Evolutionary conservation across 2,797 vertebrate genomes (phyloP), one percentile per base, ranked within the genome.

Genomic region (Artibeus jamaicensis): DNA sequence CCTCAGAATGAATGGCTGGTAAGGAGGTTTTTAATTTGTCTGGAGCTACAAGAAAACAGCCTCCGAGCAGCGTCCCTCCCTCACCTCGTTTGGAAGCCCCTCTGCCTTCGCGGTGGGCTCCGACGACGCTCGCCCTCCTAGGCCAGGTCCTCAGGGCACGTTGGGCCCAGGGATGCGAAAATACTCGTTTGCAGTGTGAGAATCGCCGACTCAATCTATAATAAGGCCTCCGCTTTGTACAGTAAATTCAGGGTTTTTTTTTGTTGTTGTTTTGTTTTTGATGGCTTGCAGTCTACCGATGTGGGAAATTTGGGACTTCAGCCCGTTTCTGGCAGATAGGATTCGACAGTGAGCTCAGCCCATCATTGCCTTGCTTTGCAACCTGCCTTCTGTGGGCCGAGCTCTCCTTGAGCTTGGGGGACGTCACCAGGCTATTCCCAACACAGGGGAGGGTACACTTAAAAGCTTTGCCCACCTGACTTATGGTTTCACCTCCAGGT

Each of bases 1-100:
- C 88, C 90, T 39, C 92, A 0, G 81, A 94, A 93, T 91, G 96
- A 96, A 97, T 82, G 93, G 90, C 93, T 10, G 86, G 86, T 84
- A 93, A 97, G 96, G 95, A 96, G 97, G 95, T 67, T 97, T 97
- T 93, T 96, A 93, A 96, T 97, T 96, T 97, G 96, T 97, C 94
- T 89, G 81, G 71, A 82, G 70, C 93, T 78, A 73, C 79, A 73
- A 91, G 91, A 86, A 79, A 90, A 90, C 77, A 90, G 68, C 79
- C 95, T 84, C 53, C 1, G 70, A 34, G 83, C 65, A n/a, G 76
- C 37, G 16, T 71, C 83, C 84, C 94, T 67, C 62, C 78, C 88
- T 82, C 92, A 32, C 77, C 86, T 26, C 21, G 2, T 42, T 37
- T 34, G 53, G 88, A 76, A 71, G 82, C 73, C 76, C 79, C 62